Conservation (phyloP, 2,113 vertebrate species). For the Meleagris gallopavo region DNA sequence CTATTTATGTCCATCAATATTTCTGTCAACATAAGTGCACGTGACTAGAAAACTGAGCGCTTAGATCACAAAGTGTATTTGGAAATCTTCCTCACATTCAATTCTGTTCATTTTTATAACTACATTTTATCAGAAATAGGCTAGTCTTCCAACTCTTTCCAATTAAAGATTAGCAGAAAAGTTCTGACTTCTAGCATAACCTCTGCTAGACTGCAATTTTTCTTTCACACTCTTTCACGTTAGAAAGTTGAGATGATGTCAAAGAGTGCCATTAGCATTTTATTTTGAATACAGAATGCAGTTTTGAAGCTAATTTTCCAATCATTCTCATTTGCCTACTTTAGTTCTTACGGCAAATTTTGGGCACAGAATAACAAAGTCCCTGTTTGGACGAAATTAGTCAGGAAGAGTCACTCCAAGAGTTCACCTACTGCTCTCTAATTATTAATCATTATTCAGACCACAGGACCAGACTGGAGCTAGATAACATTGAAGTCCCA, state of each 20-base stretch:
- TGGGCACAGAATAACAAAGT: neutral
- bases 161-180: neutral
- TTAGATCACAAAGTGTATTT: neutral
- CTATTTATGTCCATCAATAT: neutral
- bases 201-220: neutral
- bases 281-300: neutral
- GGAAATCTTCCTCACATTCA: neutral
- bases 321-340: neutral
- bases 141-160: neutral
- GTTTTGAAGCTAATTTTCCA: neutral
- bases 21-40: neutral
- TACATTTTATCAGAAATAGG: neutral
- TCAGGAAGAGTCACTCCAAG: neutral
- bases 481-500: neutral
- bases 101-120: neutral
- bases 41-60: neutral
- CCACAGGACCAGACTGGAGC: neutral
- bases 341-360: neutral
- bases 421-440: neutral
- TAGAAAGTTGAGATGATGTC: neutral
- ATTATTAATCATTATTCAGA: neutral
- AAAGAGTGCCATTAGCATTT: neutral
- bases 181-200: neutral
- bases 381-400: neutral
- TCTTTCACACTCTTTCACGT: neutral